These are phyloP conservation scores for Molossus molossus DNA, from an alignment of 2,797 vertebrate species.

Conservation along the genomic window DNA sequence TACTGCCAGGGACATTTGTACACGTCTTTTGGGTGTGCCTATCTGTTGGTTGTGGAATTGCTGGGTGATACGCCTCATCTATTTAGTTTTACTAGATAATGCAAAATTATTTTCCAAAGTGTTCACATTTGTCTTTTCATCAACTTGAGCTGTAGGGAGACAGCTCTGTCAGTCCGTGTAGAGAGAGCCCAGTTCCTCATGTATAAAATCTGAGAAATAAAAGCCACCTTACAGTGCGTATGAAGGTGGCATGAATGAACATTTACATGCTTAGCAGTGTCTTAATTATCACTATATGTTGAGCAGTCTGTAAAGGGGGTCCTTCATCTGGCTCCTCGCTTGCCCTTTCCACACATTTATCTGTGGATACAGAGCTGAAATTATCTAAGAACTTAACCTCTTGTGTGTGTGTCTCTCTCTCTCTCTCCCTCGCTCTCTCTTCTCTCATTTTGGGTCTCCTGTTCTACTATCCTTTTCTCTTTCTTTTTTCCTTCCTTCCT, in stretches of 20 bases:
- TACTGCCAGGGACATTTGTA: fast-evolving
- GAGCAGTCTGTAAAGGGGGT: background rate
- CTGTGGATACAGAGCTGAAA: background rate
- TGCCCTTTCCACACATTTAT: background rate
- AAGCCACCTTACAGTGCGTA: background rate
- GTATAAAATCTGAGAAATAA: constrained; percentile 25
- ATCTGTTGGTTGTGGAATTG: background rate
- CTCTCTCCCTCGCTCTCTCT: background rate
- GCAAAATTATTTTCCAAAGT: background rate
- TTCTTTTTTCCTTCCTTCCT: background rate
- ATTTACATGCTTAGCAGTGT: background rate
- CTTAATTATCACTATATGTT: background rate
- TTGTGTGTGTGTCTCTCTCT: too few relatives aligned
- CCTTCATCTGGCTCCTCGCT: background rate
- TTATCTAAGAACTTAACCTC: background rate
- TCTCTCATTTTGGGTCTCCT: background rate
- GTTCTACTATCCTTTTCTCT: background rate
- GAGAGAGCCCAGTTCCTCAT: background rate
- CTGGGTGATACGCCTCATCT: background rate
- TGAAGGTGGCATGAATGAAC: background rate
- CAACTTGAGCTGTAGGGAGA: background rate
- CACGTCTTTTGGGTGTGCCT: background rate
- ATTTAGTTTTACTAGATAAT: background rate
- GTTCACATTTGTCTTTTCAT: background rate
- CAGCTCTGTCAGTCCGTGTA: background rate